Evolutionary conservation across 2,888 invertebrate species (phyloP).

Genomic region (Halocaridina rubra): DNA sequence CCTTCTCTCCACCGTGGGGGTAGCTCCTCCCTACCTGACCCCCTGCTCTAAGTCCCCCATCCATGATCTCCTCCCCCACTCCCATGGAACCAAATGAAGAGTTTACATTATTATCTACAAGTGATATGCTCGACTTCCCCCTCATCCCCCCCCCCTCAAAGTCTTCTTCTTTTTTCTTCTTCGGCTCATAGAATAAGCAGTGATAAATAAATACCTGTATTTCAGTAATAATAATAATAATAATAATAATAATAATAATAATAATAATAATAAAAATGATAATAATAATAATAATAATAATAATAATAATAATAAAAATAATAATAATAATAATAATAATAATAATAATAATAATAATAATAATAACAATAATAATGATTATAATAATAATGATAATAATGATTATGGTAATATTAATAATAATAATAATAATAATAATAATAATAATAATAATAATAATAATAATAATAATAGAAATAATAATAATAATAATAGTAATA

Average conservation of each 20-base stretch:
- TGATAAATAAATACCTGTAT: too few relatives aligned
- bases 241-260: not conserved
- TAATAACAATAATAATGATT: too few relatives aligned
- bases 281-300: constrained; percentile 4
- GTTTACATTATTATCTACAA: too few relatives aligned
- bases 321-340: not conserved
- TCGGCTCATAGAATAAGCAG: too few relatives aligned
- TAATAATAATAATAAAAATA: not conserved
- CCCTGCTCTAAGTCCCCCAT: not conserved
- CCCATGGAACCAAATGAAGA: too few relatives aligned
- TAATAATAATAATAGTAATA: constrained; percentile 3
- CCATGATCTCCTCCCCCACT: not conserved
- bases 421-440: not conserved
- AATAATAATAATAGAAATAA: not conserved
- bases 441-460: not conserved
- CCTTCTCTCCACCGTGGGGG: not conserved
- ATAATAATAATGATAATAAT: too few relatives aligned
- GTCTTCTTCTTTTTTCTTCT: not conserved
- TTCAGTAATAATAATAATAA: not conserved
- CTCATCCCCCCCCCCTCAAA: not conserved
- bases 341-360: not conserved
- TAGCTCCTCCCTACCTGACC: not conserved
- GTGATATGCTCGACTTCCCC: too few relatives aligned
- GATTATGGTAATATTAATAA: too few relatives aligned
- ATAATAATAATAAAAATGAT: not conserved